Evolutionary conservation across 2,113 vertebrate genomes (phyloP).

Genomic region (Melospiza melodia): DNA sequence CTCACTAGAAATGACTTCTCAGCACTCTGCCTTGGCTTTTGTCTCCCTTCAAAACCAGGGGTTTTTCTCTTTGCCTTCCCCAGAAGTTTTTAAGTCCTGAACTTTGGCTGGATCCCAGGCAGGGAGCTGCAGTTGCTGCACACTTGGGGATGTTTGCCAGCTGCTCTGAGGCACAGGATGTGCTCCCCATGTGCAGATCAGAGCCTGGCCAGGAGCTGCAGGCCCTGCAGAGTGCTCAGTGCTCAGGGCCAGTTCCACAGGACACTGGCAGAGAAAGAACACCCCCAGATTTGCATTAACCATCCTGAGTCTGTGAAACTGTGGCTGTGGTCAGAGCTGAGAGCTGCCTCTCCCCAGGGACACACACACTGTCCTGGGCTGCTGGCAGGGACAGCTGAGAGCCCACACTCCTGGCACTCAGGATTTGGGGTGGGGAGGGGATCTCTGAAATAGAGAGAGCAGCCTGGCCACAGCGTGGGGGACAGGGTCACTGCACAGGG

Average conservation of each 20-base stretch:
- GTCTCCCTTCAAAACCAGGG: background rate
- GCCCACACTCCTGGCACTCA: background rate
- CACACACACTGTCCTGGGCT: background rate
- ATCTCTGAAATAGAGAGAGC: too few relatives aligned
- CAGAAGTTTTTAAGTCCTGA: background rate
- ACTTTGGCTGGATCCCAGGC: background rate
- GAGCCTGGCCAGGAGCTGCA: background rate
- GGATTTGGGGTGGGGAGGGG: background rate
- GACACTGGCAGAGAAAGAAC: background rate
- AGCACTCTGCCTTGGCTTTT: background rate
- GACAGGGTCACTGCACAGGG: background rate
- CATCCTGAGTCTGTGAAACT: rapidly evolving
- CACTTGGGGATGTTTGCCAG: background rate
- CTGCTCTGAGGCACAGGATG: background rate
- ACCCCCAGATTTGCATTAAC: background rate
- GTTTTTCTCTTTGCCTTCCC: background rate
- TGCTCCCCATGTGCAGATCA: background rate
- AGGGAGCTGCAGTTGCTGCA: background rate
- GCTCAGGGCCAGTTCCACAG: background rate
- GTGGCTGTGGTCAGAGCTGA: rapidly evolving
- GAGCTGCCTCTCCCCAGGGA: rapidly evolving
- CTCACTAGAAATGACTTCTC: background rate
- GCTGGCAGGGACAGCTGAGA: background rate
- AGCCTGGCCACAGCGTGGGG: background rate
- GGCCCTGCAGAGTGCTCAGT: background rate